Percentiles rank a stretch among this genome's conserved stretches.
These are phyloP conservation scores for Corythornis madagascariensis DNA, from an alignment of 2,113 vertebrate genomes.

Conservation along the genomic window DNA sequence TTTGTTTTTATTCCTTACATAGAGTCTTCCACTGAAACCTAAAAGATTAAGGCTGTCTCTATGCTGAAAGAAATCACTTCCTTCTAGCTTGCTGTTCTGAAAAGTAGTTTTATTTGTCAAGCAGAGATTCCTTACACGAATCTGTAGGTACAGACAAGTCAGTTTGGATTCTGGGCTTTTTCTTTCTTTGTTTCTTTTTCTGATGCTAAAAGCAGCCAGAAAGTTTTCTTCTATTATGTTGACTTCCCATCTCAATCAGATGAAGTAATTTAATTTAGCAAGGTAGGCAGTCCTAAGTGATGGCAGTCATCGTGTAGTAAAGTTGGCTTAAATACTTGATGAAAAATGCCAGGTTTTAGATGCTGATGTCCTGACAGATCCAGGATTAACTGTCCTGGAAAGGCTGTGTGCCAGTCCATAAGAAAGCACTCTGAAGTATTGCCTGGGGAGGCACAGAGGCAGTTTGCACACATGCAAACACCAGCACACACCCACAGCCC, in stretches of 20 bases:
- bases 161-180: neutral
- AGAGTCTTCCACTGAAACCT: neutral
- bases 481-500: neutral
- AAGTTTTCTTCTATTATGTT: slow-evolving; percentile 3
- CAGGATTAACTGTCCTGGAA: neutral
- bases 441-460: neutral
- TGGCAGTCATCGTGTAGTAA: neutral
- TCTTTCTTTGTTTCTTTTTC: neutral
- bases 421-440: neutral
- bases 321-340: neutral
- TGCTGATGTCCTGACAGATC: neutral
- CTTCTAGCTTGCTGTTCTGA: neutral
- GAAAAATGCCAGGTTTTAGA: slow-evolving; percentile 14
- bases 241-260: neutral
- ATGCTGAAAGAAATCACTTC: neutral
- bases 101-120: neutral
- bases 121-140: neutral
- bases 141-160: neutral
- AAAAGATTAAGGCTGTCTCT: neutral
- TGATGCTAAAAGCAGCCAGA: slow-evolving; percentile 2
- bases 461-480: neutral
- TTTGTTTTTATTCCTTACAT: slow-evolving; percentile 34
- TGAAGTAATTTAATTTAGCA: slow-evolving; percentile 34
- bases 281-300: neutral
- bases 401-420: neutral